phyloP scores from a whole-genome alignment of 2,888 invertebrate species.

The Dascillus cervinus region DNA sequence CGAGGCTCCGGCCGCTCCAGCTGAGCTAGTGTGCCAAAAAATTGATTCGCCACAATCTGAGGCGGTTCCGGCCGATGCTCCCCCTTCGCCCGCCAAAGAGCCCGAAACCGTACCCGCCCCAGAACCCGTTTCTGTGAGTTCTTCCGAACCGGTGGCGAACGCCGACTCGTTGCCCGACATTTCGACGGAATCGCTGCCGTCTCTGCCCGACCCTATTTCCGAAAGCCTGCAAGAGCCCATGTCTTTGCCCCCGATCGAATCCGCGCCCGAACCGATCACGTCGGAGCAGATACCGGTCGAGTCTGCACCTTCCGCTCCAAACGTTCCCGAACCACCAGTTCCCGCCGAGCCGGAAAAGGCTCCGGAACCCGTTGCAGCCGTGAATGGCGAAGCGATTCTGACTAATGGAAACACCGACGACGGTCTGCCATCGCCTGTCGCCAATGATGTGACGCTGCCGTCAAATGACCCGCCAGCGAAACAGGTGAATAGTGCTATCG shows the following conservation, averaged over 20 bases:
- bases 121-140: conserved; percentile 9
- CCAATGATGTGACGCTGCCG: conserved; percentile 42
- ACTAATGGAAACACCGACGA: conserved; percentile 40
- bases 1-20: conserved; percentile 1
- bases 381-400: conserved; percentile 25
- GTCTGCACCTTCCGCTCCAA: conserved; percentile 18
- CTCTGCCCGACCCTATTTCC: conserved; percentile 32
- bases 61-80: conserved; percentile 4
- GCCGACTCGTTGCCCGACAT: conserved; percentile 41
- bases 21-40: background rate
- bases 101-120: conserved; percentile 10
- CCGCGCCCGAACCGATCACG: conserved; percentile 37
- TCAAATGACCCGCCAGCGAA: conserved; percentile 50
- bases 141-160: conserved; percentile 26
- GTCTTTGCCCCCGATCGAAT: conserved; percentile 41
- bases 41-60: conserved; percentile 1
- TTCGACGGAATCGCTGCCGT: conserved; percentile 38
- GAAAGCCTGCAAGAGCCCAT: conserved; percentile 39
- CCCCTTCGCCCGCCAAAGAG: conserved; percentile 2
- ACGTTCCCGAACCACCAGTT: conserved; percentile 12
- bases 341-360: conserved; percentile 12
- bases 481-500: conserved; percentile 39
- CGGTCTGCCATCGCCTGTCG: conserved; percentile 37
- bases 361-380: conserved; percentile 23
- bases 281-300: conserved; percentile 34